A percentile compares a stretch with the other conserved stretches of the same genome.
Conservation (phyloP, 2,888 invertebrate genomes). For the Achlya flavicornis region DNA sequence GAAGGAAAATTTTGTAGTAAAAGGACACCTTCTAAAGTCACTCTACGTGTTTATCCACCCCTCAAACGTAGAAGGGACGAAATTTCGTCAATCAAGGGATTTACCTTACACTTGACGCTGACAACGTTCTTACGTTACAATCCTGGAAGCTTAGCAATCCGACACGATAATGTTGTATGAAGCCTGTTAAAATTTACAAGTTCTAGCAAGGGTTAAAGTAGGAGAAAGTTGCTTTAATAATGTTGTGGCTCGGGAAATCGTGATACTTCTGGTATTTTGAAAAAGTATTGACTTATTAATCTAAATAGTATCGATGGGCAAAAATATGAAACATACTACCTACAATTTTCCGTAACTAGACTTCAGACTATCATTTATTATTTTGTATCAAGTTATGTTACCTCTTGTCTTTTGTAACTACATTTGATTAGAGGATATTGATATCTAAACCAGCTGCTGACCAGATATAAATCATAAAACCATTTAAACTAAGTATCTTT, state of each 20-base stretch:
- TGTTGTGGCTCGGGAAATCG: background rate
- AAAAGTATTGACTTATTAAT: too few relatives aligned
- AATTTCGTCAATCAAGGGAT: slow-evolving; percentile 79
- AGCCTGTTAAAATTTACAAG: slow-evolving; percentile 51
- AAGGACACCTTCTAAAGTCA: slow-evolving; percentile 53
- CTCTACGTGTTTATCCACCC: slow-evolving; percentile 60
- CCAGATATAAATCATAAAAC: too few relatives aligned
- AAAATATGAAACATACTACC: background rate
- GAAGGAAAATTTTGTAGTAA: slow-evolving; percentile 59
- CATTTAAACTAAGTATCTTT: background rate
- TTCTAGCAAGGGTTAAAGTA: background rate
- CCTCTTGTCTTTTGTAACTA: too few relatives aligned
- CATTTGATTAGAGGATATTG: too few relatives aligned
- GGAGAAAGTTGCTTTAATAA: slow-evolving; percentile 8
- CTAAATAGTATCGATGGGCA: too few relatives aligned
- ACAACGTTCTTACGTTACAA: slow-evolving; percentile 78
- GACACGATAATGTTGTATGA: slow-evolving; percentile 63
- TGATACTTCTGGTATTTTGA: background rate
- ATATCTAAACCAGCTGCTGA: too few relatives aligned
- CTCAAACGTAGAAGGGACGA: slow-evolving; percentile 54
- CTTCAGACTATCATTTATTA: background rate
- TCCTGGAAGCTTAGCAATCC: slow-evolving; percentile 67
- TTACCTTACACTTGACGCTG: slow-evolving; percentile 74
- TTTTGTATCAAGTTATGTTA: too few relatives aligned
- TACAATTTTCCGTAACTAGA: too few relatives aligned